Evolutionary conservation across 2,113 vertebrate genomes (phyloP), one percentile per base, ranked within the genome.

Genomic region (Phainopepla nitens): DNA sequence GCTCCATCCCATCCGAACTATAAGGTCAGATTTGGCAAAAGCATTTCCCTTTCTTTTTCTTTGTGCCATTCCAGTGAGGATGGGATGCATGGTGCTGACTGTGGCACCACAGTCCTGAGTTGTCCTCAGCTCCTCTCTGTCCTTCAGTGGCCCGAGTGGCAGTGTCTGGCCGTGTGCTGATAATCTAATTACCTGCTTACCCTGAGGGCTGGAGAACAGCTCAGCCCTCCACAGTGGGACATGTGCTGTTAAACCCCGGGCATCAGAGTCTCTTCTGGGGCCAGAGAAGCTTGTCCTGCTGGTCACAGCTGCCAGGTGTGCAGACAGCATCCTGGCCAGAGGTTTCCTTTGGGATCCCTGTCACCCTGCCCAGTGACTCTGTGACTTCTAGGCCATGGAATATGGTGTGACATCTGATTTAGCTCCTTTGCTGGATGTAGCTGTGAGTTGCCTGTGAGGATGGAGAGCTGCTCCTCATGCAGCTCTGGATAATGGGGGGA

Each of bases 171-270:
- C 2, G 0, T 85, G 79, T 7, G 2, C 87, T 86, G 17, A 7
- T 95, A 95, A 96, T 94, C 95, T 65, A 69, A 89, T 97, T 94
- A 94, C 68, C 66, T 76, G 91, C 81, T 95, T 94, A 95, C 50
- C 60, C 80, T 15, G 72, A 25, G 82, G 88, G 61, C 41, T 61
- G 78, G 56, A 68, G 75, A 49, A 42, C 82, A 82, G 93, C 77
- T 93, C 77, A 44, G 62, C 62, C 15, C 36, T 65, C 31, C 15
- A 27, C 54, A 15, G 61, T 1, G 28, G 41, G 39, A 71, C 70
- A 75, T 2, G 82, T 94, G 90, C 61, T 8, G 60, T 19, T 84
- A 60, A 82, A 90, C 19, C 73, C 44, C 0, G 1, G 45, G 42
- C 53, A 27, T 0, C 81, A 50, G 79, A 39, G 31, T 11, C n/a